phyloP scores from a whole-genome alignment of 2,797 vertebrate genomes.

The Synaphobranchus kaupii region DNA sequence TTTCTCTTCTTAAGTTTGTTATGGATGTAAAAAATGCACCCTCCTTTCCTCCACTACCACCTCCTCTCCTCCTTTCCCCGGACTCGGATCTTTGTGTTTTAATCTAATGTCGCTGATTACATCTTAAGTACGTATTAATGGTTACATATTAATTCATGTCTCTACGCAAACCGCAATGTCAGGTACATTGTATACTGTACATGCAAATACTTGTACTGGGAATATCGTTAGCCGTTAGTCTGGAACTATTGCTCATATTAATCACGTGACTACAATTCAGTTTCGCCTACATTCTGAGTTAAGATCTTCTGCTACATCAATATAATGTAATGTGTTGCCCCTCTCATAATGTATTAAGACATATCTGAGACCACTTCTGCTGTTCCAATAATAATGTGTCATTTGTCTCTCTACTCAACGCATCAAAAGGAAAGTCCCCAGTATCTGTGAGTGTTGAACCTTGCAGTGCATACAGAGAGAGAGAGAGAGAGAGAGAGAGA shows the following conservation, averaged over 20 bases:
- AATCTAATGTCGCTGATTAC: too few relatives aligned
- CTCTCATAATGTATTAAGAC: not conserved
- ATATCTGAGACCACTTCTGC: constrained; percentile 12
- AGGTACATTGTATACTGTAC: too few relatives aligned
- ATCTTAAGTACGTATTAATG: too few relatives aligned
- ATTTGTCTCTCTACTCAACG: constrained; percentile 30
- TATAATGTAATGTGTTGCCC: not conserved
- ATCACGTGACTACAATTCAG: not conserved
- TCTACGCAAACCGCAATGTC: too few relatives aligned
- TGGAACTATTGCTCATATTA: not conserved
- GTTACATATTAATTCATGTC: too few relatives aligned
- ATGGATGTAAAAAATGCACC: too few relatives aligned
- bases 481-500: constrained; percentile 19
- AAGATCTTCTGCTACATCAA: not conserved
- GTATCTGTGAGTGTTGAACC: constrained; percentile 12
- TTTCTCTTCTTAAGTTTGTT: too few relatives aligned
- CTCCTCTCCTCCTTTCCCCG: too few relatives aligned
- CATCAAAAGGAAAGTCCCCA: constrained; percentile 23
- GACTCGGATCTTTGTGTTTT: too few relatives aligned
- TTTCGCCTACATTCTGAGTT: not conserved
- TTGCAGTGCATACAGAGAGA: not conserved
- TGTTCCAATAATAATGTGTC: constrained; percentile 7
- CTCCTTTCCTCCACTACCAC: too few relatives aligned
- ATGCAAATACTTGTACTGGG: not conserved
- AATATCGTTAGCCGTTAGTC: not conserved